phyloP scores from a whole-genome alignment of 2,888 invertebrate genomes.

The Ornithoptera priamus region DNA sequence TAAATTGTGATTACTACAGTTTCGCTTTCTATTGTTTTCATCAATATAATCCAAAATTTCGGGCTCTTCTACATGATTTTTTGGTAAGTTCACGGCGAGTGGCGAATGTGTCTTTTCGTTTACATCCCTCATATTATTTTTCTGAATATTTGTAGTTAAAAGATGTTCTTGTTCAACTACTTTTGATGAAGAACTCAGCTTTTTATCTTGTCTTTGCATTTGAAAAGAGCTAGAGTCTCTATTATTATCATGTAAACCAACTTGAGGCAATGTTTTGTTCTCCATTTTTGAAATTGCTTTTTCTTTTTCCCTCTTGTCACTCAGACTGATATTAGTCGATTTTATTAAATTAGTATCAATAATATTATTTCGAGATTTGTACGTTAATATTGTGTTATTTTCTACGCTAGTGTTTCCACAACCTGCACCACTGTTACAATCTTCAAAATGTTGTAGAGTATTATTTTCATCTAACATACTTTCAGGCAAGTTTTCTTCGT shows the following conservation, averaged over 20 bases:
- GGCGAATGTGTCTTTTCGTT: not conserved
- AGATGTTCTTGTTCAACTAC: not conserved
- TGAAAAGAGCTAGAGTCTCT: not conserved
- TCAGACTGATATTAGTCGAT: too few relatives aligned
- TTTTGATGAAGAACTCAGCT: not conserved
- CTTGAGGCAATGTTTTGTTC: not conserved
- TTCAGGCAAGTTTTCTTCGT: constrained; percentile 28
- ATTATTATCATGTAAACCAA: not conserved
- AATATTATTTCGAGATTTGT: not conserved
- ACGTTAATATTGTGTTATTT: not conserved
- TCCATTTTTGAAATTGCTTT: not conserved
- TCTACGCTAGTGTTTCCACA: too few relatives aligned
- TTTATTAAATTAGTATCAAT: too few relatives aligned
- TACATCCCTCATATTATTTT: not conserved
- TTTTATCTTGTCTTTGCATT: not conserved
- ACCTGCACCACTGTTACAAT: too few relatives aligned
- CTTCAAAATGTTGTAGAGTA: not conserved
- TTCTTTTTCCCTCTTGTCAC: not conserved
- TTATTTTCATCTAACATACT: constrained; percentile 25
- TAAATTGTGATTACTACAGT: not conserved
- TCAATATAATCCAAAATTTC: not conserved
- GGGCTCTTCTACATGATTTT: not conserved
- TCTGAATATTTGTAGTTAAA: not conserved
- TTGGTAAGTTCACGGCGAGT: not conserved
- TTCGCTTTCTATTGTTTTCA: not conserved